Conservation (phyloP, 2,888 invertebrate genomes). For the Pelosia muscerda region DNA sequence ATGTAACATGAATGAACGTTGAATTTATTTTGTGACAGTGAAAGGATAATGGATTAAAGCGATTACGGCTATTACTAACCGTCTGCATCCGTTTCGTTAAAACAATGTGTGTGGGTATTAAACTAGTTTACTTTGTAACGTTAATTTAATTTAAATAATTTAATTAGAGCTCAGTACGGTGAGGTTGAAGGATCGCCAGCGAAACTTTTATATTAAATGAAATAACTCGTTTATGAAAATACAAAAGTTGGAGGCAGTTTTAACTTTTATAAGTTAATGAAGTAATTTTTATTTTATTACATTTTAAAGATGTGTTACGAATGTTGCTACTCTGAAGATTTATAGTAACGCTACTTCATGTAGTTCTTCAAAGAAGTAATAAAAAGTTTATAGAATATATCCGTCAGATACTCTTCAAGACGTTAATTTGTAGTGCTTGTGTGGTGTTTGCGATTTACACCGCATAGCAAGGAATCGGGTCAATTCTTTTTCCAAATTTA, state of each 20-base stretch:
- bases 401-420: too few species aligned
- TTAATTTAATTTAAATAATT: slow-evolving; percentile 2
- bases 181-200: neutral
- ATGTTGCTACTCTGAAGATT: neutral
- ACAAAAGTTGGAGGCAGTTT: neutral
- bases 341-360: too few species aligned
- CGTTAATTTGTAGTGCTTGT: too few species aligned
- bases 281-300: neutral
- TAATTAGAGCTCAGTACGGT: neutral
- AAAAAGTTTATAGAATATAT: too few species aligned
- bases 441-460: too few species aligned
- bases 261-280: neutral
- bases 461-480: too few species aligned
- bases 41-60: neutral
- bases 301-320: neutral
- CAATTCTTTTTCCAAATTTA: too few species aligned
- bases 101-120: slow-evolving; percentile 1
- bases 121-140: neutral
- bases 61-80: neutral
- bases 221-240: neutral
- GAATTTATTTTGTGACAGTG: neutral
- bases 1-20: neutral
- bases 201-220: neutral
- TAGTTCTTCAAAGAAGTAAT: too few species aligned
- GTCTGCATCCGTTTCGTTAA: slow-evolving; percentile 1